phyloP scores from a whole-genome alignment of 1,140 invertebrate species.

The Oedothorax gibbosus region DNA sequence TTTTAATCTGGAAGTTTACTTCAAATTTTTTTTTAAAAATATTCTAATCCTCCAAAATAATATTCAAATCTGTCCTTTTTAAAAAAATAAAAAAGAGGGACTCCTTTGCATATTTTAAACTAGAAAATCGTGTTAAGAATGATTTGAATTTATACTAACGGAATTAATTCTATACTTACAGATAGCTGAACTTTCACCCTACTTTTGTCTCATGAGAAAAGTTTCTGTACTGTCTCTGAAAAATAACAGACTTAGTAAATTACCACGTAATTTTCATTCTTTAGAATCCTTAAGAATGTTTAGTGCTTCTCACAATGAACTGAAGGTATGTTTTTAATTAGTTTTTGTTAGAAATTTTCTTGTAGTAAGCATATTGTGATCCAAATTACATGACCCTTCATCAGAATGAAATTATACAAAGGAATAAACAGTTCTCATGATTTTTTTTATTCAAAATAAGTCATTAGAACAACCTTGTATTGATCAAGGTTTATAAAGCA shows the following conservation, averaged over 20 bases:
- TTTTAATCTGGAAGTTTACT: too few species aligned
- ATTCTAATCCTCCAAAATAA: too few species aligned
- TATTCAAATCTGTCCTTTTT: too few species aligned
- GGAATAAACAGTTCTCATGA: too few species aligned
- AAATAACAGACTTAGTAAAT: conserved; percentile 17
- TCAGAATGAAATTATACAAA: too few species aligned
- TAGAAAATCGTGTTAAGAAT: neutral
- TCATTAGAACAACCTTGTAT: too few species aligned
- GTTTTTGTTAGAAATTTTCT: neutral
- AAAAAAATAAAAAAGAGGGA: too few species aligned
- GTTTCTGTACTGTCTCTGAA: conserved; percentile 42
- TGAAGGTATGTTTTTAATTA: conserved; percentile 32
- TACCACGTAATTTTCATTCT: conserved; percentile 49
- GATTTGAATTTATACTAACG: neutral
- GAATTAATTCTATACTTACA: conserved; percentile 7
- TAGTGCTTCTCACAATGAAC: conserved; percentile 49
- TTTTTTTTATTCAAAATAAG: too few species aligned
- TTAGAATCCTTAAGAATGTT: conserved; percentile 54
- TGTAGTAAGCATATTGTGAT: neutral
- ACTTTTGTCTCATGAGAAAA: conserved; percentile 54
- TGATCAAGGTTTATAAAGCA: too few species aligned
- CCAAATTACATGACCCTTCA: neutral
- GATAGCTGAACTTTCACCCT: conserved; percentile 39
- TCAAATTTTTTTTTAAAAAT: too few species aligned
- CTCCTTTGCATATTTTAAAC: neutral